These are phyloP conservation scores for Epizoanthus illoricatus DNA, from an alignment of 92 coral and sea anemone species.

Conservation along the genomic window DNA sequence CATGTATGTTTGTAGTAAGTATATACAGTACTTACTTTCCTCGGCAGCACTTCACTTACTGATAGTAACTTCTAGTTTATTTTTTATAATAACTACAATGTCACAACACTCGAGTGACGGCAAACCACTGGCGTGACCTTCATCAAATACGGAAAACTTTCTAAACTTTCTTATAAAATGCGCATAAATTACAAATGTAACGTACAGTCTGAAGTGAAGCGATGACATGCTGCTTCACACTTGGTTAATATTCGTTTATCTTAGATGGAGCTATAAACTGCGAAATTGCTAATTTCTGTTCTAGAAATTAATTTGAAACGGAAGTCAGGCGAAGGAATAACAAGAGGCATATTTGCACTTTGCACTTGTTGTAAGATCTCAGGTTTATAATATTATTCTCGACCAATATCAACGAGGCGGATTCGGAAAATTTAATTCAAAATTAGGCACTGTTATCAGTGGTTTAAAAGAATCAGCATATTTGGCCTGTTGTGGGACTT, in stretches of 20 bases:
- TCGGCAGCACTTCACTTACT: too few species aligned
- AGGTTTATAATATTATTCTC: too few species aligned
- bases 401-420: not conserved
- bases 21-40: too few species aligned
- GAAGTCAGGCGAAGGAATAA: not conserved
- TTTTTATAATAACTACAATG: too few species aligned
- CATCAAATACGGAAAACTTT: constrained; percentile 10
- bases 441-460: not conserved
- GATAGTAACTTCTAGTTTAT: too few species aligned
- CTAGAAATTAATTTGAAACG: constrained; percentile 19
- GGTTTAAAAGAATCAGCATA: not conserved
- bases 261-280: constrained; percentile 4
- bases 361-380: not conserved
- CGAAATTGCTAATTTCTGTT: not conserved
- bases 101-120: not conserved
- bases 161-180: constrained; percentile 1
- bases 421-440: not conserved
- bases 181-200: constrained; percentile 25
- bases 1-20: too few species aligned
- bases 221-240: constrained; percentile 20
- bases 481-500: not conserved
- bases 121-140: not conserved
- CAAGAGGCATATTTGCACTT: not conserved
- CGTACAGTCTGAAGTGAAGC: not conserved
- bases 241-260: constrained; percentile 8